A percentile compares a stretch with the other conserved stretches of the same genome.
Evolutionary conservation across 1,140 invertebrate genomes (phyloP).

Genomic region (Drosophila insularis): DNA sequence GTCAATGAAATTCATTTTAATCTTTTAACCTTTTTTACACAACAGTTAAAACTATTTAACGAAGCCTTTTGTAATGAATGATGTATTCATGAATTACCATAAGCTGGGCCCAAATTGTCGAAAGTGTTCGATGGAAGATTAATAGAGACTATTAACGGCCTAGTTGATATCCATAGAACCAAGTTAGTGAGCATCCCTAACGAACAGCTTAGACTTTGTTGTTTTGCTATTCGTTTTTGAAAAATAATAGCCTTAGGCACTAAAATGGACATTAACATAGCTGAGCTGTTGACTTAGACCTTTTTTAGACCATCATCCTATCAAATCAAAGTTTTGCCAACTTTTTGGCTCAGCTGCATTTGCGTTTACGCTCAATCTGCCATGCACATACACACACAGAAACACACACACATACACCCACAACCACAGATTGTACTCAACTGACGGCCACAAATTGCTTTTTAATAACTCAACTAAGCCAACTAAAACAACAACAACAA

Average conservation of each 20-base stretch:
- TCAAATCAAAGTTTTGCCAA: conserved; percentile 37
- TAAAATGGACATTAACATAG: conserved; percentile 33
- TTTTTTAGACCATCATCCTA: conserved; percentile 25
- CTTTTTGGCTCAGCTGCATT: conserved; percentile 60
- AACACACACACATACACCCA: conserved; percentile 45
- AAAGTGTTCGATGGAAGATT: too few relatives aligned
- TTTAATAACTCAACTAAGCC: conserved; percentile 80
- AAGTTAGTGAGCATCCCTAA: not conserved
- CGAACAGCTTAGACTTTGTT: not conserved
- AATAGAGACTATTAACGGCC: too few relatives aligned
- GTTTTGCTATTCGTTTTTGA: not conserved
- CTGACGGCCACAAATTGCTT: conserved; percentile 74
- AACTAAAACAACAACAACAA: conserved; percentile 50
- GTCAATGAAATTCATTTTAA: too few relatives aligned
- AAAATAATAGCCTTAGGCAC: not conserved
- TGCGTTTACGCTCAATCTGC: conserved; percentile 69
- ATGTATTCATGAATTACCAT: too few relatives aligned
- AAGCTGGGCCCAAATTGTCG: too few relatives aligned
- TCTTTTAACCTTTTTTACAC: too few relatives aligned
- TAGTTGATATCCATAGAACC: not conserved
- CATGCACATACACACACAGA: conserved; percentile 52
- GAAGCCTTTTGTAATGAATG: too few relatives aligned
- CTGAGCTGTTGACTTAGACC: conserved; percentile 48
- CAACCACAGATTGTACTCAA: conserved; percentile 31
- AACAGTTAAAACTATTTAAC: too few relatives aligned